Percentiles rank a stretch among this genome's conserved stretches.
These are phyloP conservation scores for Bucco capensis DNA, from an alignment of 2,113 vertebrate genomes.

Conservation along the genomic window DNA sequence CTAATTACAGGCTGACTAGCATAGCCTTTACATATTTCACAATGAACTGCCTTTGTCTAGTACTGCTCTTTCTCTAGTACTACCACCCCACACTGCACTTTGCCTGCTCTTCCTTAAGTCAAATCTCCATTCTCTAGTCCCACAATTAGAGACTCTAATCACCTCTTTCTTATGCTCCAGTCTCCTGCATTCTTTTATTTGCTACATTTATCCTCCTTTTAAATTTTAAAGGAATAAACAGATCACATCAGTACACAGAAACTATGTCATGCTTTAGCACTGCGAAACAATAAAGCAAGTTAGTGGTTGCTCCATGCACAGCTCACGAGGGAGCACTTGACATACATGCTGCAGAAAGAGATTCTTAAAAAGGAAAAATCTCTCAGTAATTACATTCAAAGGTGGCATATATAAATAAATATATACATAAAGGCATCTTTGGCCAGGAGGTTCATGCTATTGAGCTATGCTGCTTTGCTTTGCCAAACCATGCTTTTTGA, in stretches of 20 bases:
- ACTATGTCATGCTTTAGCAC: neutral
- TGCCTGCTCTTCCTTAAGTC: neutral
- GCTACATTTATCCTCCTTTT: neutral
- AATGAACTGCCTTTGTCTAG: neutral
- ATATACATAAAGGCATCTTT: neutral
- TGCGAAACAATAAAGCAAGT: neutral
- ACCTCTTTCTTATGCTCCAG: neutral
- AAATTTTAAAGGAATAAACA: constrained; percentile 5
- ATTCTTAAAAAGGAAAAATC: neutral
- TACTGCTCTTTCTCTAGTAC: neutral
- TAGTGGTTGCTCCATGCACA: neutral
- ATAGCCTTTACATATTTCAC: neutral
- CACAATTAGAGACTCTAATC: neutral
- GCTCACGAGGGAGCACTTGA: neutral
- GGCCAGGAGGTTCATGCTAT: neutral
- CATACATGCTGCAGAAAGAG: neutral
- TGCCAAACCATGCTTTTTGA: no score
- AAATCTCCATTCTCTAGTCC: neutral
- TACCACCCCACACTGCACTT: neutral
- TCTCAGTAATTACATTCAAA: neutral
- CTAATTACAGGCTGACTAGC: constrained; percentile 34
- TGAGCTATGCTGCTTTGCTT: neutral
- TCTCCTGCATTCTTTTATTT: neutral
- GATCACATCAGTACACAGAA: neutral
- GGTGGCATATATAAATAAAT: neutral